phyloP scores from a whole-genome alignment of 2,888 invertebrate species.

The Microctonus brassicae region DNA sequence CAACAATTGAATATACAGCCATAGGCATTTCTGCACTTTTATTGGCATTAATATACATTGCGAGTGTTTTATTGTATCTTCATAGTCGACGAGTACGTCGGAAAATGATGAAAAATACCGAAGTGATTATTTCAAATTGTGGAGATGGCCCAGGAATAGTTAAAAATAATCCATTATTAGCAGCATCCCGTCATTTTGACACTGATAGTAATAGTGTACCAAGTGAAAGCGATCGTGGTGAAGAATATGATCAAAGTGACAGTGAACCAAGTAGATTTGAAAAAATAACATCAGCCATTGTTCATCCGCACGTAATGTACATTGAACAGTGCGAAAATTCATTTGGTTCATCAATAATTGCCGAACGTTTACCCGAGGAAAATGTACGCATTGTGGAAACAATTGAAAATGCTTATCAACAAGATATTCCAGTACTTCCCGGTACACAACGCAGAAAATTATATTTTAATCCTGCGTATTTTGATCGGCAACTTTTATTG shows the following conservation, averaged over 20 bases:
- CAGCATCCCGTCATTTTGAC: conserved; percentile 75
- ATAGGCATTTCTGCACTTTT: conserved; percentile 87
- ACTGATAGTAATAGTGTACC: conserved; percentile 58
- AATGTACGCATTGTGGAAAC: conserved; percentile 90
- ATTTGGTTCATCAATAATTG: conserved; percentile 58
- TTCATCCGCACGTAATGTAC: conserved; percentile 74
- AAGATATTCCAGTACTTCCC: conserved; percentile 63
- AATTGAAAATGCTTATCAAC: conserved; percentile 72
- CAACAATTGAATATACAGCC: conserved; percentile 83
- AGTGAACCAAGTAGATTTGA: conserved; percentile 58
- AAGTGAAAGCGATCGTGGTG: conserved; percentile 56
- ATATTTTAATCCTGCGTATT: conserved; percentile 92
- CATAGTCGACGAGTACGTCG: conserved; percentile 79
- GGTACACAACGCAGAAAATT: conserved; percentile 83
- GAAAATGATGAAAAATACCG: conserved; percentile 57
- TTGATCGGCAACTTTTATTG: conserved; percentile 87
- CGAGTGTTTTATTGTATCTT: conserved; percentile 86
- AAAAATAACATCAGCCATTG: conserved; percentile 78
- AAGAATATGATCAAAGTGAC: conserved; percentile 59
- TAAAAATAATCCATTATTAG: conserved; percentile 83
- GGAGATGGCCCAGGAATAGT: conserved; percentile 78
- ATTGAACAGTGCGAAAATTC: conserved; percentile 66
- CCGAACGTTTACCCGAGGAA: conserved; percentile 84
- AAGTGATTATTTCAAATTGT: conserved; percentile 62
- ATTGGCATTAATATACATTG: conserved; percentile 89